Evolutionary conservation across 2,888 invertebrate species (phyloP).

Genomic region (Seira sanloemensis): DNA sequence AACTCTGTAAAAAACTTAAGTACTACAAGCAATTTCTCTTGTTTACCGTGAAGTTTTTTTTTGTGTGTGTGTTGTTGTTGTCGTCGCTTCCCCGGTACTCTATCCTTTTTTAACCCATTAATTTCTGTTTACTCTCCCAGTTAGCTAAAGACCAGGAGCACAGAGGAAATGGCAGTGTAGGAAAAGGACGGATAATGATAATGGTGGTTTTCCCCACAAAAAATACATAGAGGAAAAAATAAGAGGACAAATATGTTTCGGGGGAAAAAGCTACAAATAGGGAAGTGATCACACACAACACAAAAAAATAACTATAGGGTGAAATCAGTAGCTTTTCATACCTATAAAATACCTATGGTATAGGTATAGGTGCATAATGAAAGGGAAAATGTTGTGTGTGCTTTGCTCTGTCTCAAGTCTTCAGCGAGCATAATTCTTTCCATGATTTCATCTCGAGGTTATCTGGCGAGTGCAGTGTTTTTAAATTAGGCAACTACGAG

Average conservation of each 20-base stretch:
- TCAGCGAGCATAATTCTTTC: not conserved
- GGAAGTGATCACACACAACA: not conserved
- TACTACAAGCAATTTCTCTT: not conserved
- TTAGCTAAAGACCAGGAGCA: constrained; percentile 1
- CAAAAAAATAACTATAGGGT: no score
- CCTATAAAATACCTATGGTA: not conserved
- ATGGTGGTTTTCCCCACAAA: constrained; percentile 22
- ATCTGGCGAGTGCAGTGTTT: constrained; percentile 62
- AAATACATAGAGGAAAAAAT: not conserved
- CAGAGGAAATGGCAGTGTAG: constrained; percentile 17
- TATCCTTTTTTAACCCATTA: constrained; percentile 6
- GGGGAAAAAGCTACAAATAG: not conserved
- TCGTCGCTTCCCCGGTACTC: not conserved
- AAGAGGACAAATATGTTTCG: not conserved
- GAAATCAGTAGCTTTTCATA: not conserved
- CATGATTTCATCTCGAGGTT: constrained; percentile 60
- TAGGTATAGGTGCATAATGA: not conserved
- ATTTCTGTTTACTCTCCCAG: constrained; percentile 24
- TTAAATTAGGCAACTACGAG: constrained; percentile 61
- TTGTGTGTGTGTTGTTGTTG: no score
- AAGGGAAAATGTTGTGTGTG: constrained; percentile 7
- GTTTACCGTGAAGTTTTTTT: not conserved
- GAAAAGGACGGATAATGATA: constrained; percentile 33
- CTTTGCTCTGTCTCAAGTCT: not conserved
- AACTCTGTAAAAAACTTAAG: not conserved